These are phyloP conservation scores for Alethe diademata DNA, from an alignment of 2,113 vertebrate genomes.

Conservation along the genomic window DNA sequence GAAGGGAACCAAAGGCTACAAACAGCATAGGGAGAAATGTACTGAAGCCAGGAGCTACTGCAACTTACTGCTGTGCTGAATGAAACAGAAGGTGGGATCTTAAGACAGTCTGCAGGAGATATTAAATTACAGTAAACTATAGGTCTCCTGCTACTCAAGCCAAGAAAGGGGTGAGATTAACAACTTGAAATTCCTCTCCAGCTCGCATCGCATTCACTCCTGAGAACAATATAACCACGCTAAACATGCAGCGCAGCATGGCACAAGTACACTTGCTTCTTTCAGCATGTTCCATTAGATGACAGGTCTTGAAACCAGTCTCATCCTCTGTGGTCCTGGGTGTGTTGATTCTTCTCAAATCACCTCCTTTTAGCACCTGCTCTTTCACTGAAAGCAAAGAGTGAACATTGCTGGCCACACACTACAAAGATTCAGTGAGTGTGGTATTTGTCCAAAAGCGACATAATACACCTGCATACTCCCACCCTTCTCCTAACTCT, in stretches of 20 bases:
- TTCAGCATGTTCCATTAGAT: background rate
- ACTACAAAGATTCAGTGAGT: background rate
- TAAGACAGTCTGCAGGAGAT: background rate
- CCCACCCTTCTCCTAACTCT: background rate
- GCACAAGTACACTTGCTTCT: background rate
- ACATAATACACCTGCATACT: background rate
- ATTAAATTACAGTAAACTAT: background rate
- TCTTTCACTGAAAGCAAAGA: background rate
- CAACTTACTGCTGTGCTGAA: background rate
- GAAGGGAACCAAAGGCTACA: background rate
- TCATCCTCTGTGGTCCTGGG: background rate
- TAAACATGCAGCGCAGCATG: background rate
- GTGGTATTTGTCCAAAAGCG: background rate
- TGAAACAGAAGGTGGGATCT: background rate
- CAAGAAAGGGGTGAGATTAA: background rate
- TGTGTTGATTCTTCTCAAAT: background rate
- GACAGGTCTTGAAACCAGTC: background rate
- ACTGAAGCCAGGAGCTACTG: background rate
- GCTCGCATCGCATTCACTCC: background rate
- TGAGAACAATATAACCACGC: background rate
- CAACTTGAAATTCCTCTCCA: background rate
- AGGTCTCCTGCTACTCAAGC: background rate
- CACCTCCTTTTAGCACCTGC: background rate
- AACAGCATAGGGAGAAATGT: background rate
- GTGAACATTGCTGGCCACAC: accelerated